Conservation (phyloP, 2,113 vertebrate genomes). For the Catharus minimus region DNA sequence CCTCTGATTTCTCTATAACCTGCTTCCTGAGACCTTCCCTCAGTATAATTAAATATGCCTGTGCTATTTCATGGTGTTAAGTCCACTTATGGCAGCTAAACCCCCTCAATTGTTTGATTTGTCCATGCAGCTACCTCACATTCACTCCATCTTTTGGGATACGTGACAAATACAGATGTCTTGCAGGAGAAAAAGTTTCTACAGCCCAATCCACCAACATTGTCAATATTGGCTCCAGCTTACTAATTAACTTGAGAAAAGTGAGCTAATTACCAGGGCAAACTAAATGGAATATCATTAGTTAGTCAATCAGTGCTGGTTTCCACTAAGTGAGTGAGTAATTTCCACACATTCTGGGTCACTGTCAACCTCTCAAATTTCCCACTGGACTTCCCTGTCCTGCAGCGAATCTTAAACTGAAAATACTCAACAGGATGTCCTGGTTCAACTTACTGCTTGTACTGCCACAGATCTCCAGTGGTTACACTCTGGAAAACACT, state of each 20-base stretch:
- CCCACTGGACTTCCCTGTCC: not conserved
- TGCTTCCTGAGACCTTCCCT: not conserved
- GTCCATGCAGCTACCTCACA: not conserved
- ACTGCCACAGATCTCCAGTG: not conserved
- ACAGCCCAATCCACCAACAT: constrained; percentile 10
- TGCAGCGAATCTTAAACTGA: not conserved
- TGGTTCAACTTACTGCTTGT: not conserved
- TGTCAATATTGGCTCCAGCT: constrained; percentile 46
- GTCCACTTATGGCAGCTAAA: not conserved
- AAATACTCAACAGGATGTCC: not conserved
- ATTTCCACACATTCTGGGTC: constrained; percentile 11
- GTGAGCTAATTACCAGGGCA: constrained; percentile 55
- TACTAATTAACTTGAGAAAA: constrained; percentile 46
- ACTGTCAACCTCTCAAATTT: not conserved
- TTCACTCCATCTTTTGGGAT: not conserved
- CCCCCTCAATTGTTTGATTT: not conserved
- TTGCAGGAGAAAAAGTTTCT: constrained; percentile 14
- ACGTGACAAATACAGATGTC: constrained; percentile 5
- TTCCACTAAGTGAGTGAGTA: constrained; percentile 18
- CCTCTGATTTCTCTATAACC: not conserved
- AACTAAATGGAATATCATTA: constrained; percentile 40
- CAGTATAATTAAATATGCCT: not conserved
- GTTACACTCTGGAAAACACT: not conserved
- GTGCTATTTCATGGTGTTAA: not conserved
- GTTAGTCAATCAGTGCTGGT: constrained; percentile 39